Evolutionary conservation across 2,888 invertebrate genomes (phyloP), one percentile per base, ranked within the genome.

Genomic region (Aleiodes testaceus): DNA sequence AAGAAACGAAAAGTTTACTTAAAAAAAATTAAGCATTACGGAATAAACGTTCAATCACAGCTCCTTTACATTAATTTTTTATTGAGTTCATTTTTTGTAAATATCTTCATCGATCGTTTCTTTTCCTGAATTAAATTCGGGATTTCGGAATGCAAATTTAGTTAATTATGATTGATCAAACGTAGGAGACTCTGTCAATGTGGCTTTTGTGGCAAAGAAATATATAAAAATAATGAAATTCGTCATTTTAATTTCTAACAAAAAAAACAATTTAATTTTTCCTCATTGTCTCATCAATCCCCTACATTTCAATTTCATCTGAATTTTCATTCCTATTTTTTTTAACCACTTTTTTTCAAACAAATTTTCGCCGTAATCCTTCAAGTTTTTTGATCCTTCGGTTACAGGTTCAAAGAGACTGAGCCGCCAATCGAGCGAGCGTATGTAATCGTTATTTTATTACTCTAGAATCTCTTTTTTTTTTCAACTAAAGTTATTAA

Each of bases 371-470:
- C 7, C 7, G 36, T 36, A 45, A 52, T 42, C 66, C 45, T 68
- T 42, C n/a, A 64, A 71, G 66, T 55, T 83, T 79, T 85, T 76
- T 87, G 81, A 83, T 87, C 84, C 84, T 87, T 87, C 83, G 86
- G 83, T 94, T 93, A 85, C 93, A 94, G 94, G 93, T 93, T 93
- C 93, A 94, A 93, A 93, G 93, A 94, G 91, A 90, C 92, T 87
- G 93, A 94, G 91, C 92, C 92, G 88, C 92, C 93, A 85, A 92
- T 93, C 91, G 94, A 94, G 89, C 91, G 93, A 93, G 91, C 93
- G 93, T 93, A 93, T 91, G 94, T 94, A 94, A 90, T 88, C 87
- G 86, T 88, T 88, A 67, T 22, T 88, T 87, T 87, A 84, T 84
- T 87, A 85, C 88, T 81, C 87, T 81, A 79, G 45, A 45, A n/a